Base-by-base conservation (phyloP, 1,140 invertebrate species). In the Alviniconcha marisindica region DNA sequence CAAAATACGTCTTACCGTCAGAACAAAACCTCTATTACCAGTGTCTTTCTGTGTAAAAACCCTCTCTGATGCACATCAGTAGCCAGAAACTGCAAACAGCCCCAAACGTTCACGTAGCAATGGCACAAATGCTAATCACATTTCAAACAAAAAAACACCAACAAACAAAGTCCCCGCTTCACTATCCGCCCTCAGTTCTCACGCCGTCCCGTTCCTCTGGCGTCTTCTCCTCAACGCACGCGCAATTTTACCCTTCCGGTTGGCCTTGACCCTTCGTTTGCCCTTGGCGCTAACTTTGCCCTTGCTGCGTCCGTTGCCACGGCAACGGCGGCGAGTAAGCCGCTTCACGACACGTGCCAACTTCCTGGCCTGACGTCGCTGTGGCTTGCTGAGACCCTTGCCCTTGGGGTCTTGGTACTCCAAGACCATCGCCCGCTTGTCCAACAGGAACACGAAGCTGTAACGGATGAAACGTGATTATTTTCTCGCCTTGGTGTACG, bases 361-460 rank as follows among this genome's bases (percentile, higher is more conserved):
- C 31, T 83, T 80, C 40, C 79, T 42, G 44, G 80, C 74, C 21
- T 82, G 83, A 14, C 82, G 79, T 14, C 81, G 71, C 69, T 69
- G 69, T 1, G 10, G n/a, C 7, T 14, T 60, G 18, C 24, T 76
- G 54, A 87, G 66, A 51, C 80, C 77, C 14, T 80, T 79, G 7
- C 54, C 33, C 10, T 69, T 78, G 14, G 79, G 74, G 44, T 74
- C 66, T 21, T 78, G 31, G 36, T 73, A 56, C 51, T 87, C 71
- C 1, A 66, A 33, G 15, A 76, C 77, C 31, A 87, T 24, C 1
- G 82, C 81, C 36, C 79, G 82, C 48, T 87, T 85, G 81, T 87
- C 86, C 71, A 87, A 51, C 31, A 87, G 83, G 40, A 87, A 87
- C 51, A 81, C 86, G 44, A 84, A 83, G 18, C 86, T 87, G 81